These are phyloP conservation scores for Pocillopora damicornis DNA, from an alignment of 64 coral and sea anemone species.

Conservation along the genomic window DNA sequence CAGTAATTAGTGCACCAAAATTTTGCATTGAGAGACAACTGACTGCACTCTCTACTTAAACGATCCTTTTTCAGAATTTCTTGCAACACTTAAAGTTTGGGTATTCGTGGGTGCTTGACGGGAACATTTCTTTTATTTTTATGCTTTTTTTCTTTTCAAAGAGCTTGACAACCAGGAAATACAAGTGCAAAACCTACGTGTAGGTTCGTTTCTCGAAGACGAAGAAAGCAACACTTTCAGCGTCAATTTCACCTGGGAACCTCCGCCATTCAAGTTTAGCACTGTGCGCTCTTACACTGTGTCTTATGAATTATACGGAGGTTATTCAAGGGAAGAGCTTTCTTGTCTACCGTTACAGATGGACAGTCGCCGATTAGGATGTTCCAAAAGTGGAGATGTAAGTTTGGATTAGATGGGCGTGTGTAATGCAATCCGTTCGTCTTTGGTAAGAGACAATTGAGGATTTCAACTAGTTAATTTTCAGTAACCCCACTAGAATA, in stretches of 20 bases:
- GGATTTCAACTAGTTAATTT: no score
- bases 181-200: background rate
- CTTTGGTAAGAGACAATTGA: no score
- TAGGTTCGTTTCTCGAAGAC: background rate
- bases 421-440: no score
- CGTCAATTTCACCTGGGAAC: conserved; percentile 15
- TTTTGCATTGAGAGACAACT: no score
- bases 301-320: background rate
- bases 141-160: background rate
- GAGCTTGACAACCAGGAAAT: background rate
- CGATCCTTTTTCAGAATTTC: no score
- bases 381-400: background rate
- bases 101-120: no score
- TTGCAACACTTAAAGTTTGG: no score
- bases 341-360: background rate
- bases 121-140: no score
- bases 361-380: background rate
- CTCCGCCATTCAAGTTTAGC: conserved; percentile 18
- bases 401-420: background rate
- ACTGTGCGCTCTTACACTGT: conserved; percentile 1
- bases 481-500: no score
- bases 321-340: background rate
- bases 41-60: no score
- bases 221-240: conserved; percentile 4
- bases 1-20: no score